Evolutionary conservation across 1,140 invertebrate species (phyloP), one percentile per base, ranked within the genome.

Genomic region (Listronotus bonariensis): DNA sequence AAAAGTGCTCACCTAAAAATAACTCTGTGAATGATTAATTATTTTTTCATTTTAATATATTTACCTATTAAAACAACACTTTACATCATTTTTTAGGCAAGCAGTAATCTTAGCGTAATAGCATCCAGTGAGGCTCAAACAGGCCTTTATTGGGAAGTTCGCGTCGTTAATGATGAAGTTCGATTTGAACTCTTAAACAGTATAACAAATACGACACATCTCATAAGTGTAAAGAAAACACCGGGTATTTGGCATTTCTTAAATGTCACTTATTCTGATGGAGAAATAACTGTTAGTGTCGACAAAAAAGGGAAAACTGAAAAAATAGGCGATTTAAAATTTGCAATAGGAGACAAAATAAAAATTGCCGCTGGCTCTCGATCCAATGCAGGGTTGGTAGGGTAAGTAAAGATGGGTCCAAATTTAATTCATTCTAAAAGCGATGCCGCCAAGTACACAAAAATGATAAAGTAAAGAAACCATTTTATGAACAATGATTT

Each of bases 111-210:
- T 71, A 92, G 92, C 11, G 89, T 96, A 42, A 81, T 96, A 63
- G 91, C 93, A 15, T 93, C 92, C 58, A 89, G 91, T 68, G 87
- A 92, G 74, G 87, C 93, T 7, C 84, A 82, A 55, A 87, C 85
- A 38, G 85, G 86, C 20, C 83, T 86, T 68, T 92, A 90, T 77
- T 93, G 92, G 90, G 92, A 95, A 88, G 91, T 95, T 83, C 84
- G 89, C 43, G 83, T 90, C 69, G 87, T 90, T 0, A 91, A 91
- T 74, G 90, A 92, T 73, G 90, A 92, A 79, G 87, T 94, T 38
- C 82, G 89, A 70, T 93, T 94, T 74, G 89, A 92, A 78, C 77
- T 93, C 20, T 84, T 90, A 15, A 86, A 89, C 56, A 85, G 89
- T 63, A 77, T 85, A 5, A 84, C 82, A 31, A 92, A 92, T 69